Conservation (phyloP, 2,888 invertebrate genomes). For the Phengaris arion region DNA sequence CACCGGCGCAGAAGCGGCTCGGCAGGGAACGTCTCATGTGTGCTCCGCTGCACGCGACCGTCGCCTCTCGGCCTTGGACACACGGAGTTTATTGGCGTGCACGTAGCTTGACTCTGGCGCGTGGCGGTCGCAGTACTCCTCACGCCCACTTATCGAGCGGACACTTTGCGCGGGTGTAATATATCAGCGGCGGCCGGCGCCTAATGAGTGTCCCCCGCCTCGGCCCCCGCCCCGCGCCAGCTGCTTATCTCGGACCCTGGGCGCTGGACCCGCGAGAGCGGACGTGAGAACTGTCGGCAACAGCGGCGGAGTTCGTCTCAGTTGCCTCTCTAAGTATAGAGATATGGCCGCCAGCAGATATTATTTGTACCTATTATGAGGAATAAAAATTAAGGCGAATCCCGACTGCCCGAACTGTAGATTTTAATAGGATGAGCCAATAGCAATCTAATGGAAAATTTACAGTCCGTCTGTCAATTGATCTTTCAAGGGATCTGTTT, state of each 20-base stretch:
- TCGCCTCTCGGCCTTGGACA: neutral
- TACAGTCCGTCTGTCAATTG: no score
- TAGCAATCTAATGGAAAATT: no score
- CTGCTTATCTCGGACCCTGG: slow-evolving; percentile 25
- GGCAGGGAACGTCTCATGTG: neutral
- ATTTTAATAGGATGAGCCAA: no score
- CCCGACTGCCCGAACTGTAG: no score
- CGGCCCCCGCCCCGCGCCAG: slow-evolving; percentile 20
- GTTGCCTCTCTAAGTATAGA: neutral
- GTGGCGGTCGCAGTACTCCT: slow-evolving; percentile 40
- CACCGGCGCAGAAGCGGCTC: neutral
- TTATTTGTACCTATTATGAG: no score
- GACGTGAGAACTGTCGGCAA: slow-evolving; percentile 9
- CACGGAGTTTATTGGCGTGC: slow-evolving; percentile 30
- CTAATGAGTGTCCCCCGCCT: slow-evolving; percentile 35
- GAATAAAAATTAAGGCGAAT: no score
- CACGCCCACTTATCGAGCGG: slow-evolving; percentile 72
- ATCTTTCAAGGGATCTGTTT: no score
- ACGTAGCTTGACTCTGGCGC: slow-evolving; percentile 20
- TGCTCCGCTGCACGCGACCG: neutral
- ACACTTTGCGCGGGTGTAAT: slow-evolving; percentile 66
- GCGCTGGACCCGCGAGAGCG: slow-evolving; percentile 7
- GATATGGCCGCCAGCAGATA: neutral
- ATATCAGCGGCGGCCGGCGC: slow-evolving; percentile 52
- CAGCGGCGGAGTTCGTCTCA: neutral